Conservation (phyloP, 1,140 invertebrate genomes). For the Listronotus oregonensis region DNA sequence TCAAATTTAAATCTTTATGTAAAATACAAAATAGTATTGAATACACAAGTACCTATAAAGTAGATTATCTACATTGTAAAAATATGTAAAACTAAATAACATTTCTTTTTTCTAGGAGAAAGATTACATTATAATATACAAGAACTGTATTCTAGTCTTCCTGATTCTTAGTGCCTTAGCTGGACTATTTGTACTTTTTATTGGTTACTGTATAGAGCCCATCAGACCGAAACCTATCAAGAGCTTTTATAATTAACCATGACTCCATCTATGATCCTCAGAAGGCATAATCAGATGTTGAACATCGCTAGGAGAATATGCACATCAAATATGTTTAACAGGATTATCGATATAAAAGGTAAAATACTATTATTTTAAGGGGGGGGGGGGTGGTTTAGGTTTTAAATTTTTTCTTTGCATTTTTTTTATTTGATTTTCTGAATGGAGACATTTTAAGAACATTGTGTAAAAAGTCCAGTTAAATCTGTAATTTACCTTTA, state of each 20-base stretch:
- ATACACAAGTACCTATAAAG: no score
- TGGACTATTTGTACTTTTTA: slow-evolving; percentile 59
- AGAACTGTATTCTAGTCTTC: slow-evolving; percentile 58
- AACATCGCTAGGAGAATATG: slow-evolving; percentile 32
- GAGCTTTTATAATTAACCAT: slow-evolving; percentile 42
- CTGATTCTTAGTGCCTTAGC: slow-evolving; percentile 58
- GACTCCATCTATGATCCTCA: slow-evolving; percentile 27
- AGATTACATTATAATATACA: slow-evolving; percentile 63
- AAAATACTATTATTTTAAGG: background rate
- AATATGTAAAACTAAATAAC: no score
- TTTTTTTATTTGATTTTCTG: no score
- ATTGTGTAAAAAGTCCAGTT: no score
- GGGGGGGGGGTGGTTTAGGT: no score
- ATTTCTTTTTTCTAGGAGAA: slow-evolving; percentile 60
- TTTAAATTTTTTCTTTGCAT: no score
- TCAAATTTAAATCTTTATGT: no score
- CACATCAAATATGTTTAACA: slow-evolving; percentile 51
- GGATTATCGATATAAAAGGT: slow-evolving; percentile 61
- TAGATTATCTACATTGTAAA: no score
- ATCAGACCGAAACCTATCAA: slow-evolving; percentile 52
- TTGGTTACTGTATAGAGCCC: slow-evolving; percentile 59
- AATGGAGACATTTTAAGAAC: no score
- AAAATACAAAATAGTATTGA: no score
- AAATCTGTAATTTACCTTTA: no score
- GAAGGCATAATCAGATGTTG: slow-evolving; percentile 13